Base-by-base conservation (phyloP, 1,140 invertebrate species). In the Dinoponera quadriceps region DNA sequence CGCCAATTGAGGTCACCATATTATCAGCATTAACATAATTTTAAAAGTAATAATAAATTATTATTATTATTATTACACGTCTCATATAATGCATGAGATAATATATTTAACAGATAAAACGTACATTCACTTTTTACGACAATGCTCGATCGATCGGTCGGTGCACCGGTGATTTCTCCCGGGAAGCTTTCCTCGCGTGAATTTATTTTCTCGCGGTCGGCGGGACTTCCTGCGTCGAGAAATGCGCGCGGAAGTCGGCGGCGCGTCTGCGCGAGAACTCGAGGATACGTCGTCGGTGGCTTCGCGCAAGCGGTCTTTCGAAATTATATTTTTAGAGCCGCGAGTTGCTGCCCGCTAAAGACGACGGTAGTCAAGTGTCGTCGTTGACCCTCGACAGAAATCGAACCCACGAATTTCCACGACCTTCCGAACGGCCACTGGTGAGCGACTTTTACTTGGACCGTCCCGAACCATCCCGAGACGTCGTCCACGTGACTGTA, bases 301-400 rank as follows among this genome's bases (percentile, higher is more conserved):
- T 66, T 81, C 54, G 86, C 86, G 83, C 87, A 84, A 82, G 84
- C 88, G 87, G 87, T 88, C 86, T 89, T 89, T 86, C 82, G 82
- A 84, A 88, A 88, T 29, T 84, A 11, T 89, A 89, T 89, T 89
- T 89, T 88, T 89, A 88, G 88, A 88, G 85, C 78, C 80, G 72
- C 65, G 72, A 88, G 87, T 83, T 77, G 82, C 81, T 83, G 84
- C 78, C 73, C 82, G 84, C 74, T 65, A 86, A 63, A 62, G 44
- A 57, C 80, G 55, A 69, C 65, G 75, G 49, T 83, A 86, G 84
- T 86, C 75, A 84, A 87, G 78, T 62, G 51, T 85, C 78, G 82
- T 54, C 54, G 82, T 77, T 85, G 82, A 88, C 80, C 84, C 84
- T 49, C 66, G 72, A n/a, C n/a, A 54, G 25, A 83, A 88, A 78